Evolutionary conservation across 2,888 invertebrate genomes (phyloP).

Genomic region (Mesochorus sp.): DNA sequence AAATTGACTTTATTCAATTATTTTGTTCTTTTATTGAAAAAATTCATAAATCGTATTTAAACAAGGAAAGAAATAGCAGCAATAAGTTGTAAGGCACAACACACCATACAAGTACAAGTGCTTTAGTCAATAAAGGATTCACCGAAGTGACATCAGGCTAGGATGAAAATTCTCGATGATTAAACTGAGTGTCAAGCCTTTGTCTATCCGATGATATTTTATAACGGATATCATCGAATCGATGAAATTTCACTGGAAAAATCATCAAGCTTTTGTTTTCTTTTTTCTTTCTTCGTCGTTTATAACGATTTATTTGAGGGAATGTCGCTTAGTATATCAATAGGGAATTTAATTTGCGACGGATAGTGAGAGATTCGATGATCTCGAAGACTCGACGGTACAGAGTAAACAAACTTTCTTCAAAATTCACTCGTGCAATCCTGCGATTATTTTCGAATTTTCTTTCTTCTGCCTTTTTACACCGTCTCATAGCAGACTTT

Average conservation of each 20-base stretch:
- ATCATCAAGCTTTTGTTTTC: neutral
- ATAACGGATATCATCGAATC: no score
- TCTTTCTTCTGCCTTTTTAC: slow-evolving; percentile 62
- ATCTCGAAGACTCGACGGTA: slow-evolving; percentile 23
- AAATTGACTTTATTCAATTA: no score
- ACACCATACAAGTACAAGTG: slow-evolving; percentile 24
- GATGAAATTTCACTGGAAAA: neutral
- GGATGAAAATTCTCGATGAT: neutral
- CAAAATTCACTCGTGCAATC: slow-evolving; percentile 23
- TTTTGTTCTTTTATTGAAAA: slow-evolving; percentile 54
- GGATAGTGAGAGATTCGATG: neutral
- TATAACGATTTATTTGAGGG: neutral
- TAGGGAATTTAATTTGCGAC: neutral
- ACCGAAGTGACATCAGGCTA: neutral
- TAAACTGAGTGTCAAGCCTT: neutral
- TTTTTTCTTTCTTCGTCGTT: neutral
- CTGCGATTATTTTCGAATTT: slow-evolving; percentile 15
- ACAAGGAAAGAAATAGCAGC: slow-evolving; percentile 47
- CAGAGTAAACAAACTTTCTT: slow-evolving; percentile 13
- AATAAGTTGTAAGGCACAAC: slow-evolving; percentile 17
- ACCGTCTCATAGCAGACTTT: slow-evolving; percentile 84
- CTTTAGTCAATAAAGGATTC: neutral
- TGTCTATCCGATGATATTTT: neutral
- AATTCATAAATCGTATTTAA: slow-evolving; percentile 59
- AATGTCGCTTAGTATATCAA: slow-evolving; percentile 9